Conservation (phyloP, 2,113 vertebrate species). For the Scalopus aquaticus region DNA sequence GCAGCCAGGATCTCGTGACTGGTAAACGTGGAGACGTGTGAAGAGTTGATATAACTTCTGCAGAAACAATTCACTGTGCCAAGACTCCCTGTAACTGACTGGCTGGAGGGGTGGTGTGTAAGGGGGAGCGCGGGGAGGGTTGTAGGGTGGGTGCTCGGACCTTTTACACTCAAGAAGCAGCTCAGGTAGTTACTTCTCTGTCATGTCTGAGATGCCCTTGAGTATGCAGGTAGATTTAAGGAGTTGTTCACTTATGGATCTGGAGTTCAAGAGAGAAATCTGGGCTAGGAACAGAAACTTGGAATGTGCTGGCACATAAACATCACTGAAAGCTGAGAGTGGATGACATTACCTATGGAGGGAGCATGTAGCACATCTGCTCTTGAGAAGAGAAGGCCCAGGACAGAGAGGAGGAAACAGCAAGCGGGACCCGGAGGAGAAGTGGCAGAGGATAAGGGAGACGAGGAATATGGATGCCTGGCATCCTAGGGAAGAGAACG, state of each 20-base stretch:
- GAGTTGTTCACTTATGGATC: neutral
- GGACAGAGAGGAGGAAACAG: neutral
- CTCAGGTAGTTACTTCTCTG: neutral
- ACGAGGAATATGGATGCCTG: neutral
- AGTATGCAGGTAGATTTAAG: neutral
- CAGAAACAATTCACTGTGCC: neutral
- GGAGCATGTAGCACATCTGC: neutral
- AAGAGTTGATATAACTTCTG: neutral
- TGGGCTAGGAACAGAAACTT: neutral
- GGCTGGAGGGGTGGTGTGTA: too few relatives aligned
- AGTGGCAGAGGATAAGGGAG: neutral
- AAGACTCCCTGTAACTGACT: neutral
- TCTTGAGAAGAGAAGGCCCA: neutral
- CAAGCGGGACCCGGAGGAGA: neutral
- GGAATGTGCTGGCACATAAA: neutral
- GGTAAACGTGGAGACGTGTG: neutral
- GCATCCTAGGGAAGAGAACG: neutral
- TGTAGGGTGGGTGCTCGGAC: neutral
- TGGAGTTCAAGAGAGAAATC: slow-evolving; percentile 23
- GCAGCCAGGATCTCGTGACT: rapidly evolving
- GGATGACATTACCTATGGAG: neutral
- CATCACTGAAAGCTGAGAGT: neutral
- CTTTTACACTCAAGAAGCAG: neutral
- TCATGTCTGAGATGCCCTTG: neutral
- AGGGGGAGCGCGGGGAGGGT: neutral